Evolutionary conservation across 1,140 invertebrate species (phyloP).

Genomic region (Temnothorax longispinosus): DNA sequence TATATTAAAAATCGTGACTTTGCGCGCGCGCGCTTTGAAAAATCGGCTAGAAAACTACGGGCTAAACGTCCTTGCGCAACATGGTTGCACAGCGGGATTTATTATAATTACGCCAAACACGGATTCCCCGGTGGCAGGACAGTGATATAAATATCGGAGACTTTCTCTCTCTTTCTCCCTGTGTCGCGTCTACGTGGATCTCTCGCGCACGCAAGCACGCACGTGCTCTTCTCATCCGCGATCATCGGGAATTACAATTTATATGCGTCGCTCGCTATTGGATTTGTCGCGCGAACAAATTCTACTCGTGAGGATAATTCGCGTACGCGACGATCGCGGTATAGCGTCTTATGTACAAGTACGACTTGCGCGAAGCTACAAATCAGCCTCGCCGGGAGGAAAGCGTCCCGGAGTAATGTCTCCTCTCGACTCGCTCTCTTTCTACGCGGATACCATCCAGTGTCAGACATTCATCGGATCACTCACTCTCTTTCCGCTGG

Average conservation of each 20-base stretch:
- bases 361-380: constrained; percentile 30
- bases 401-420: constrained; percentile 18
- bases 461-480: constrained; percentile 39
- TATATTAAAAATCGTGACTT: constrained; percentile 73
- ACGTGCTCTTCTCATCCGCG: not conserved
- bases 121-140: constrained; percentile 44
- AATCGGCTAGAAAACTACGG: constrained; percentile 71
- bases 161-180: constrained; percentile 31
- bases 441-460: constrained; percentile 14
- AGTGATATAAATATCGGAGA: constrained; percentile 64
- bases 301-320: constrained; percentile 29
- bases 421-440: constrained; percentile 43
- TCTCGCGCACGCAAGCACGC: constrained; percentile 5
- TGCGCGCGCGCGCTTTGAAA: constrained; percentile 60
- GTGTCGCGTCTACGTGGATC: not conserved
- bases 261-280: constrained; percentile 16
- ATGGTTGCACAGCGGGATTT: constrained; percentile 57
- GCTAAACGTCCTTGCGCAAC: constrained; percentile 68
- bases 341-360: constrained; percentile 47
- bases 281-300: constrained; percentile 46
- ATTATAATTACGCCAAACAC: constrained; percentile 49
- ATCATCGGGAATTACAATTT: constrained; percentile 14
- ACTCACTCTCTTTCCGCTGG: constrained; percentile 35
- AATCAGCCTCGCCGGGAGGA: not conserved
- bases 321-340: not conserved